phyloP scores from a whole-genome alignment of 2,888 invertebrate genomes.

The Branchellion lobata region DNA sequence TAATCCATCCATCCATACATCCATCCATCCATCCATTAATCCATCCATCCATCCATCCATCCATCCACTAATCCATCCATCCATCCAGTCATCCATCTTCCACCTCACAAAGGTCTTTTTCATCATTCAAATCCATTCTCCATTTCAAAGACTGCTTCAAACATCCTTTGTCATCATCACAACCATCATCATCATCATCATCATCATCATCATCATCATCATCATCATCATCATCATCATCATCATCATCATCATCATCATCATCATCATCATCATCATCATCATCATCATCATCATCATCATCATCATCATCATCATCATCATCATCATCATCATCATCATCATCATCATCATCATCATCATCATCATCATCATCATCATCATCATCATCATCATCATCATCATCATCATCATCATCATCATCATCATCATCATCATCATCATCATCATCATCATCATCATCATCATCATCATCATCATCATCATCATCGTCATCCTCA shows the following conservation, averaged over 20 bases:
- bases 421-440: conserved; percentile 7
- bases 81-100: too few relatives aligned
- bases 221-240: not conserved
- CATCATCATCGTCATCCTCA: too few relatives aligned
- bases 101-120: too few relatives aligned
- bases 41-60: too few relatives aligned
- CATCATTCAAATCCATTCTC: too few relatives aligned
- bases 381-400: conserved; percentile 56
- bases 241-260: not conserved
- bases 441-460: conserved; percentile 7
- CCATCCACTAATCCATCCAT: too few relatives aligned
- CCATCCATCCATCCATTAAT: too few relatives aligned
- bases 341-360: conserved; percentile 1
- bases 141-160: not conserved
- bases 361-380: conserved; percentile 49
- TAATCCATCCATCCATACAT: too few relatives aligned
- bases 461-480: not conserved
- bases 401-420: conserved; percentile 54
- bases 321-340: conserved; percentile 36
- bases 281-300: conserved; percentile 2
- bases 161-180: too few relatives aligned
- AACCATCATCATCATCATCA: conserved; percentile 2
- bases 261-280: not conserved
- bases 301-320: conserved; percentile 15
- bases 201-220: not conserved